phyloP scores from a whole-genome alignment of 2,888 invertebrate genomes.

The Tromatobia lineatoria region DNA sequence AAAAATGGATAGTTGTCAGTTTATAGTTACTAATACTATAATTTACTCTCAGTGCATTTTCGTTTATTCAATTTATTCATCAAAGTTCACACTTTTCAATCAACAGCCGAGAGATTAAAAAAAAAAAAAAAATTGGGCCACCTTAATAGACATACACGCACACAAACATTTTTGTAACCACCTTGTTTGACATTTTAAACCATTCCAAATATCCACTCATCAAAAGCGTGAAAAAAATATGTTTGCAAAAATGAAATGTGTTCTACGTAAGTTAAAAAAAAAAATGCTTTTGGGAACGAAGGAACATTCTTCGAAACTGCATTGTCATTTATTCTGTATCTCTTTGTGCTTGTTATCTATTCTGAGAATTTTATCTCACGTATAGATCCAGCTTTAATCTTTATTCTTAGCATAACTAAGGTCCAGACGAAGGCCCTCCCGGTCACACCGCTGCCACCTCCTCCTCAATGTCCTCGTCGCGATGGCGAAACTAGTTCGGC shows the following conservation, averaged over 20 bases:
- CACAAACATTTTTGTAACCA: too few species aligned
- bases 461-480: constrained; percentile 65
- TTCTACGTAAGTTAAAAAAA: neutral
- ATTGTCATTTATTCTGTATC: constrained; percentile 13
- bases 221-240: too few species aligned
- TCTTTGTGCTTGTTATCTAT: neutral
- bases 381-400: constrained; percentile 21
- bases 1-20: too few species aligned
- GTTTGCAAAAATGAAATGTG: neutral
- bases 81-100: too few species aligned
- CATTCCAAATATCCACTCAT: too few species aligned
- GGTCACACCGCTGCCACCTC: constrained; percentile 43
- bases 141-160: too few species aligned
- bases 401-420: constrained; percentile 43
- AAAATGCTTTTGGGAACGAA: neutral
- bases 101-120: too few species aligned
- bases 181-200: too few species aligned
- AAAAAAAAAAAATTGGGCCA: too few species aligned
- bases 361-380: neutral
- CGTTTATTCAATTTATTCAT: too few species aligned
- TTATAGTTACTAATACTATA: too few species aligned
- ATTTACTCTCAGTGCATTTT: too few species aligned
- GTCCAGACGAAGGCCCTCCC: constrained; percentile 18
- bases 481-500: constrained; percentile 81
- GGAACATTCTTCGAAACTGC: neutral